Evolutionary conservation across 2,113 vertebrate species (phyloP), one percentile per base, ranked within the genome.

Genomic region (Puma concolor): DNA sequence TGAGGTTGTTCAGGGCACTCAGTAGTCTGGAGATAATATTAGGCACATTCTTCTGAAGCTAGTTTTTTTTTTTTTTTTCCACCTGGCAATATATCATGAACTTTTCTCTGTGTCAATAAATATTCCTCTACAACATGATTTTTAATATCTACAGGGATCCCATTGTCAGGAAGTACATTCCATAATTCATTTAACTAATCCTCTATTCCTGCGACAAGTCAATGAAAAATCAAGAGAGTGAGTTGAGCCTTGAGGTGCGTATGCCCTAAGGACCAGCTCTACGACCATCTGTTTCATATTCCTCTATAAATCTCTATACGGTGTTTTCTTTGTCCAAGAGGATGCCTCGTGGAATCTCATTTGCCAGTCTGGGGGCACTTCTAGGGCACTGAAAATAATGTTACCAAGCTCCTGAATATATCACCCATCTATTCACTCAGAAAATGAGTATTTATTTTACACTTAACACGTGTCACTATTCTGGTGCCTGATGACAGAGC

Each of bases 161-260:
- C 31, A 66, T 77, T 67, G 25, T 95, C 54, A 84, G 29, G 29
- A 90, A 97, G 14, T 33, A 90, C 4, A 94, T 69, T 83, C 44
- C 52, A 96, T 92, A 89, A 93, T 91, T 93, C 82, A 96, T n/a
- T 88, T 96, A 95, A 97, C 77, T 80, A 95, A 93, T 48, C 15
- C 23, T 87, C 31, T 57, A 79, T 95, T 97, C 29, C 29, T 94
- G 17, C 82, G 71, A 57, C 41, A 94, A 94, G 48, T 79, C 60
- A 64, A 80, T 41, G 67, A 89, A 89, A 97, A 89, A 80, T 87
- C 74, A 90, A 92, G 74, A 97, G 6, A 72, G 36, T 29, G 72
- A 91, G 48, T 17, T 84, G 82, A 97, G 33, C 52, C 21, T 67
- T 84, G 67, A 44, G 19, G 54, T 38, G 19, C 83, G 5, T 72